Evolutionary conservation across 2,797 vertebrate species (phyloP).

Genomic region (Crocidura indochinensis): DNA sequence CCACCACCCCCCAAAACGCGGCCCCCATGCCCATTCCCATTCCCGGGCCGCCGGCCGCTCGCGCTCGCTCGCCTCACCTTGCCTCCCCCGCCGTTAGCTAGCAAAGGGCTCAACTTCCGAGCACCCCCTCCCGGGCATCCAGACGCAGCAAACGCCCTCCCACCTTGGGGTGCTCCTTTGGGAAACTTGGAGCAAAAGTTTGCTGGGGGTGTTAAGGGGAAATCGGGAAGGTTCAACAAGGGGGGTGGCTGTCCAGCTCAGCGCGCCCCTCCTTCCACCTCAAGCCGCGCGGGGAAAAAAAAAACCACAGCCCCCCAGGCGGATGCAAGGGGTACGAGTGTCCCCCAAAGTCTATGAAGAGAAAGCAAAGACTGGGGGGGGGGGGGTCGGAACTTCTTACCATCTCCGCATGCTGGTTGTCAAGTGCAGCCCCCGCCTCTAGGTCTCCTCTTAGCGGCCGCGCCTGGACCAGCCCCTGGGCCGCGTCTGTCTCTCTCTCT

Average conservation of each 20-base stretch:
- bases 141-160: slow-evolving; percentile 13
- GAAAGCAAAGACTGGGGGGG: slow-evolving; percentile 88
- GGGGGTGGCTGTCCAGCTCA: neutral
- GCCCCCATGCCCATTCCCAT: slow-evolving; percentile 61
- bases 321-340: slow-evolving; percentile 74
- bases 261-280: slow-evolving; percentile 67
- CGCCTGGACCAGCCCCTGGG: slow-evolving; percentile 88
- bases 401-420: slow-evolving; percentile 93
- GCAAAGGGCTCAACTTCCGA: slow-evolving; percentile 29
- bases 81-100: too few relatives aligned
- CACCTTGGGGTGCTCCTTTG: slow-evolving; percentile 59
- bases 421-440: slow-evolving; percentile 91
- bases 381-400: slow-evolving; percentile 91
- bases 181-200: slow-evolving; percentile 80
- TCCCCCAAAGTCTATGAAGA: slow-evolving; percentile 83
- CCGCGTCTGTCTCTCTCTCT: slow-evolving; percentile 82
- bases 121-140: neutral
- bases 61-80: slow-evolving; percentile 1
- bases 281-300: slow-evolving; percentile 72
- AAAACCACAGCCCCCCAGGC: slow-evolving; percentile 78
- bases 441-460: slow-evolving; percentile 90
- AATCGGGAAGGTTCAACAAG: slow-evolving; percentile 48
- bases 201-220: slow-evolving; percentile 32
- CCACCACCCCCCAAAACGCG: slow-evolving; percentile 9
- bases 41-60: slow-evolving; percentile 72